phyloP scores from a whole-genome alignment of 2,797 vertebrate species.

The Gymnoscopelus braueri region DNA sequence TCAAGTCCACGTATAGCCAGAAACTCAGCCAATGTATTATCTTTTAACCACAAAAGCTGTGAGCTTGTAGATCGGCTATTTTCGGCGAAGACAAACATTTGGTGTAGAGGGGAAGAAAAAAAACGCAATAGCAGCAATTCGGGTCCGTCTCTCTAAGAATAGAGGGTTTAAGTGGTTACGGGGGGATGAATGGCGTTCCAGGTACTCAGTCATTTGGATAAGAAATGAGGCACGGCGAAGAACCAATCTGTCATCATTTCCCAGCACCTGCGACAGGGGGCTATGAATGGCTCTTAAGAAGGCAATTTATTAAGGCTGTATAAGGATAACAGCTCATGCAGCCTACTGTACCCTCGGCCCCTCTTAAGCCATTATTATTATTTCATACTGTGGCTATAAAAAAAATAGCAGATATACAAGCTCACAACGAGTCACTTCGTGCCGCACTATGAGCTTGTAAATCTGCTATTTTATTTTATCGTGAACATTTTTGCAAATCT shows the following conservation, averaged over 20 bases:
- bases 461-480: too few species aligned
- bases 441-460: too few species aligned
- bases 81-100: too few species aligned
- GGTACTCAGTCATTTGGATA: slow-evolving; percentile 73
- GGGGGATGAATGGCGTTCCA: slow-evolving; percentile 68
- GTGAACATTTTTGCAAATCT: too few species aligned
- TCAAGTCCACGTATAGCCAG: slow-evolving; percentile 56
- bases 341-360: slow-evolving; percentile 41
- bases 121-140: too few species aligned
- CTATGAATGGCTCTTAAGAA: slow-evolving; percentile 71
- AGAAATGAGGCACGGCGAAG: slow-evolving; percentile 68
- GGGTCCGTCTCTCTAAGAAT: too few species aligned
- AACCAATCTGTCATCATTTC: slow-evolving; percentile 71
- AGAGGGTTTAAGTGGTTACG: slow-evolving; percentile 48
- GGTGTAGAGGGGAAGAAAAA: too few species aligned
- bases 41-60: slow-evolving; percentile 7
- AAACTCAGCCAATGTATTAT: slow-evolving; percentile 68
- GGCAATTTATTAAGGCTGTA: slow-evolving; percentile 67
- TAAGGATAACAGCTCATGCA: slow-evolving; percentile 28
- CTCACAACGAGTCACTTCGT: too few species aligned
- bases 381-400: too few species aligned
- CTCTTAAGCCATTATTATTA: slow-evolving; percentile 40
- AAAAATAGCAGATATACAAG: slow-evolving; percentile 13
- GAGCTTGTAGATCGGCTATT: too few species aligned
- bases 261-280: slow-evolving; percentile 35